Conservation (phyloP, 1,140 invertebrate genomes). For the Andrena cerasifolii region DNA sequence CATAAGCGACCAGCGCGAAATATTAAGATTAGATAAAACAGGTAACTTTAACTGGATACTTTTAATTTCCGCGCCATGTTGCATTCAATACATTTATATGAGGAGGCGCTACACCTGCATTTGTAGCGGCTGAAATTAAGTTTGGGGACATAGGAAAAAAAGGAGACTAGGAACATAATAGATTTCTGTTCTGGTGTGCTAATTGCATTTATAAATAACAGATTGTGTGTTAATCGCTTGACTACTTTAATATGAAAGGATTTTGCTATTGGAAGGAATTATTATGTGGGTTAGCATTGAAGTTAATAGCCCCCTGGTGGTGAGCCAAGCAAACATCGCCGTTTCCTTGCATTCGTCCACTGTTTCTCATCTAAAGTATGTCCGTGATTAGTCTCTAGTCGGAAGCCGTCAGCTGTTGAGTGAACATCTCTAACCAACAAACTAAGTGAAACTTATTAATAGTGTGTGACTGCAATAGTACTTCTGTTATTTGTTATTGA, state of each 20-base stretch:
- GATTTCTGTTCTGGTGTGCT: no score
- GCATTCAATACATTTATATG: neutral
- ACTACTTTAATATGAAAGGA: no score
- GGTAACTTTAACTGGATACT: neutral
- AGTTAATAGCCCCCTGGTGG: neutral
- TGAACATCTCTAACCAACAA: conserved; percentile 68
- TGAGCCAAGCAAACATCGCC: neutral
- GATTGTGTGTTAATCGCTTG: no score
- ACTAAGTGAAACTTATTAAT: conserved; percentile 48
- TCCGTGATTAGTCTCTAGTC: conserved; percentile 32
- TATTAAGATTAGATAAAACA: no score
- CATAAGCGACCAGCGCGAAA: no score
- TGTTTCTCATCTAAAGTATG: conserved; percentile 29
- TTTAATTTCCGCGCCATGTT: neutral
- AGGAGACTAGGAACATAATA: no score
- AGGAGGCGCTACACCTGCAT: neutral
- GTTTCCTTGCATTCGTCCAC: neutral
- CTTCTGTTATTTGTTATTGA: conserved; percentile 2
- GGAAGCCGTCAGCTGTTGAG: conserved; percentile 67
- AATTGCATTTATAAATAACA: no score
- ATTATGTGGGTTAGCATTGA: no score
- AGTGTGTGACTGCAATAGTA: conserved; percentile 22
- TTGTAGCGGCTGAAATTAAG: no score
- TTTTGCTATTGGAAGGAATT: no score
- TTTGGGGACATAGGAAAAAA: no score